Conservation (phyloP, 2,113 vertebrate genomes). For the Esox niger region DNA sequence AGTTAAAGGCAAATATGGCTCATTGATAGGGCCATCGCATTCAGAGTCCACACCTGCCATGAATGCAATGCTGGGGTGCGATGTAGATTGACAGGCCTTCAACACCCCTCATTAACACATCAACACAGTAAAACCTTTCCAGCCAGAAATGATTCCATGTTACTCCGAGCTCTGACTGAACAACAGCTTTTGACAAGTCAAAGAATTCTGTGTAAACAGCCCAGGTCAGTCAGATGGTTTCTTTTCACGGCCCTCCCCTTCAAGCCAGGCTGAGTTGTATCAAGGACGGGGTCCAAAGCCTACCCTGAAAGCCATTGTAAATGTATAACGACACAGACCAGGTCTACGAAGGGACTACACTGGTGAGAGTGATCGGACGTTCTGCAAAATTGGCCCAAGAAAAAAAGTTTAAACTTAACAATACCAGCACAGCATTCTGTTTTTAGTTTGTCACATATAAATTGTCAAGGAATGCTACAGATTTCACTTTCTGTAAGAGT, state of each 20-base stretch:
- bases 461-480: too few species aligned
- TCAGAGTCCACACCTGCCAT: too few species aligned
- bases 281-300: slow-evolving; percentile 32
- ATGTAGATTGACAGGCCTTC: slow-evolving; percentile 28
- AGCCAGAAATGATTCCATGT: slow-evolving; percentile 20
- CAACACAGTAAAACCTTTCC: slow-evolving; percentile 32
- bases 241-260: slow-evolving; percentile 10
- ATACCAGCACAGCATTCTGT: too few species aligned
- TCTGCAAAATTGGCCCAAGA: background rate
- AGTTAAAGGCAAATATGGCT: too few species aligned
- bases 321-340: slow-evolving; percentile 18
- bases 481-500: too few species aligned
- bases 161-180: slow-evolving; percentile 27
- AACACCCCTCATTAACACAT: slow-evolving; percentile 35
- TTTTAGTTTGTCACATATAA: too few species aligned
- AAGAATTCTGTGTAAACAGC: slow-evolving; percentile 9
- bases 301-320: slow-evolving; percentile 28
- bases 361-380: background rate
- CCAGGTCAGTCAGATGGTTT: slow-evolving; percentile 47
- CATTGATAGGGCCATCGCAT: too few species aligned
- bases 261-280: slow-evolving; percentile 3
- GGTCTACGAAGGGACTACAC: slow-evolving; percentile 1
- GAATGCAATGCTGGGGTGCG: too few species aligned
- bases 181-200: slow-evolving; percentile 25
- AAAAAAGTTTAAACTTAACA: too few species aligned